Percentiles rank a stretch among this genome's conserved stretches.
Conservation (phyloP, 37 sponge, comb jelly and placozoan genomes). For the Cliona cf. orientalis region DNA sequence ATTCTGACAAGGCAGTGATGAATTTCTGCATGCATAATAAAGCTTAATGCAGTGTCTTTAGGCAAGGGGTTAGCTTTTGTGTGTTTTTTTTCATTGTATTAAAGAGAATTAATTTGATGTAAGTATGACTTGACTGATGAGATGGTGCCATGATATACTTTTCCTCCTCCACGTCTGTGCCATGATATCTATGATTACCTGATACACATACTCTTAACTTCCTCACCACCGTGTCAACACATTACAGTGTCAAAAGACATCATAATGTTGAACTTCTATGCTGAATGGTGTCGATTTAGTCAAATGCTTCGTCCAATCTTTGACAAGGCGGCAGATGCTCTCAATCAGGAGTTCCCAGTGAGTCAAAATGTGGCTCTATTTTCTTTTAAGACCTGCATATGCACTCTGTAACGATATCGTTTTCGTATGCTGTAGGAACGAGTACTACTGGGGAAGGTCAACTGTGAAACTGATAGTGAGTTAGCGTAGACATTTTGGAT, state of each 20-base stretch:
- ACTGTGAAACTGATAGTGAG: slow-evolving; percentile 77
- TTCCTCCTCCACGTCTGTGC: no score
- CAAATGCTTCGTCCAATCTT: slow-evolving; percentile 93
- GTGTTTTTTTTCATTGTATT: no score
- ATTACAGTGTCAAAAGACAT: slow-evolving; percentile 47
- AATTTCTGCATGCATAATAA: no score
- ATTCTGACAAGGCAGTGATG: no score
- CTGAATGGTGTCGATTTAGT: slow-evolving; percentile 98
- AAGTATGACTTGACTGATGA: no score
- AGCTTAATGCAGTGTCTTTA: no score
- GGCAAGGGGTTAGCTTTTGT: no score
- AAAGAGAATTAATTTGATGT: no score
- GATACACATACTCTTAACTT: no score
- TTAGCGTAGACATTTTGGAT: not conserved
- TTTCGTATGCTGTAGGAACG: slow-evolving; percentile 23
- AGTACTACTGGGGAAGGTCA: slow-evolving; percentile 68
- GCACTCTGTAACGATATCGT: not conserved
- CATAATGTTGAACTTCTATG: slow-evolving; percentile 87
- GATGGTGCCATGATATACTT: no score
- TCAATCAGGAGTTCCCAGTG: slow-evolving; percentile 29
- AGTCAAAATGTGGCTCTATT: not conserved
- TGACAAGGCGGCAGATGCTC: slow-evolving; percentile 84
- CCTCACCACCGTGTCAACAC: no score
- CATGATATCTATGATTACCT: no score
- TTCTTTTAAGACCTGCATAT: not conserved